Evolutionary conservation across 1,140 invertebrate genomes (phyloP).

Genomic region (Ceratina calcarata): DNA sequence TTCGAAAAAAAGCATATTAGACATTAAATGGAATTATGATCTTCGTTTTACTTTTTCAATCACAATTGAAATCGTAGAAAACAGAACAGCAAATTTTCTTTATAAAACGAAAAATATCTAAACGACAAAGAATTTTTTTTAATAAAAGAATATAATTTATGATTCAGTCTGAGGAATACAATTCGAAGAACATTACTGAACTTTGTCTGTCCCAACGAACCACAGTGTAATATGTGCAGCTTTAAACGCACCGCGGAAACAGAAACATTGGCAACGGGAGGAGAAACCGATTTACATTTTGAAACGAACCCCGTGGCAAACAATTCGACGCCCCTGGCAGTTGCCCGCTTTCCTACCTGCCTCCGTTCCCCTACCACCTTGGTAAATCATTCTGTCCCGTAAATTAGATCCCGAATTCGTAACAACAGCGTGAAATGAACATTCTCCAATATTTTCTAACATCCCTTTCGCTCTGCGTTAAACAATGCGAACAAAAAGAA

Average conservation of each 20-base stretch:
- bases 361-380: background rate
- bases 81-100: no score
- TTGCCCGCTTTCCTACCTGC: background rate
- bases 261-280: background rate
- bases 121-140: no score
- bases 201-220: no score
- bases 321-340: conserved; percentile 16
- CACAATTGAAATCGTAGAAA: no score
- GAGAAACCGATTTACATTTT: conserved; percentile 36
- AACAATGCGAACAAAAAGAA: conserved; percentile 8
- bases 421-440: conserved; percentile 12
- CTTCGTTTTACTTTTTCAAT: no score
- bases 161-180: no score
- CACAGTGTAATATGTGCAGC: no score
- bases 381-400: conserved; percentile 40
- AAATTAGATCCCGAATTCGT: conserved; percentile 49
- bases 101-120: no score
- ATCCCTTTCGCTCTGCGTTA: background rate
- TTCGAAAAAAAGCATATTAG: no score
- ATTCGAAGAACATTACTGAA: no score
- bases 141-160: no score
- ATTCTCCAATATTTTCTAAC: background rate
- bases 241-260: background rate
- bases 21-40: no score
- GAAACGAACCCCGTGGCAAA: conserved; percentile 19